These are phyloP conservation scores for Hyles lineata DNA, from an alignment of 2,888 invertebrate species.

Conservation along the genomic window DNA sequence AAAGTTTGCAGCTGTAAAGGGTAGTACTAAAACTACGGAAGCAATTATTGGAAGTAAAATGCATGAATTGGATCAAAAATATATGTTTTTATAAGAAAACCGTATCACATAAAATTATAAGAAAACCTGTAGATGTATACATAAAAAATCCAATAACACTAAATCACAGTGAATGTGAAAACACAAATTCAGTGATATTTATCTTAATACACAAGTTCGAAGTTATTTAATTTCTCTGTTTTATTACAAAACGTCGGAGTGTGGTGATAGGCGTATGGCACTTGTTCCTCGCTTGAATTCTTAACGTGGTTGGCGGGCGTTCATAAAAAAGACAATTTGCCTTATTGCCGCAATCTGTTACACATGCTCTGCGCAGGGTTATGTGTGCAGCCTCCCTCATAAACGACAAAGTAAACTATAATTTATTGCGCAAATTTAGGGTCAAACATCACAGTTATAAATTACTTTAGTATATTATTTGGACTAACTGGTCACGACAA, in stretches of 20 bases:
- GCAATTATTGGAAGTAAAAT: too few relatives aligned
- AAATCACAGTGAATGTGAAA: too few relatives aligned
- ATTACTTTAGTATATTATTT: constrained; percentile 74
- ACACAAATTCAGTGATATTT: too few relatives aligned
- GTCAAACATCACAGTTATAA: constrained; percentile 77
- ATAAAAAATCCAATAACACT: too few relatives aligned
- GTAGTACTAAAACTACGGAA: too few relatives aligned
- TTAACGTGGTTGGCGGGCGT: constrained; percentile 76
- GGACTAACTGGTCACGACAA: constrained; percentile 52
- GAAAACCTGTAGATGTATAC: too few relatives aligned
- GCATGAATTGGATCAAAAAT: too few relatives aligned
- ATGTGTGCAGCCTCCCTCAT: constrained; percentile 80
- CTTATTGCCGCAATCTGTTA: constrained; percentile 84
- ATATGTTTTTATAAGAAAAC: too few relatives aligned
- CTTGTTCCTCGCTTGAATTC: constrained; percentile 67
- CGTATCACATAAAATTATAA: too few relatives aligned
- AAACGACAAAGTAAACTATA: constrained; percentile 85
- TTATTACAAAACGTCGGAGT: neutral
- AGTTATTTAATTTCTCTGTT: neutral
- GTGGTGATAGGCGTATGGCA: constrained; percentile 35
- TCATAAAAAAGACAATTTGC: constrained; percentile 85
- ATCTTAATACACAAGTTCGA: neutral
- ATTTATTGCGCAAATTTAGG: constrained; percentile 83
- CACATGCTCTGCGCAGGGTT: constrained; percentile 78
- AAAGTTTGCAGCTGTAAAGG: too few relatives aligned